A percentile compares a stretch with the other conserved stretches of the same genome.
Evolutionary conservation across 2,797 vertebrate genomes (phyloP).

Genomic region (Sebastes itinus): DNA sequence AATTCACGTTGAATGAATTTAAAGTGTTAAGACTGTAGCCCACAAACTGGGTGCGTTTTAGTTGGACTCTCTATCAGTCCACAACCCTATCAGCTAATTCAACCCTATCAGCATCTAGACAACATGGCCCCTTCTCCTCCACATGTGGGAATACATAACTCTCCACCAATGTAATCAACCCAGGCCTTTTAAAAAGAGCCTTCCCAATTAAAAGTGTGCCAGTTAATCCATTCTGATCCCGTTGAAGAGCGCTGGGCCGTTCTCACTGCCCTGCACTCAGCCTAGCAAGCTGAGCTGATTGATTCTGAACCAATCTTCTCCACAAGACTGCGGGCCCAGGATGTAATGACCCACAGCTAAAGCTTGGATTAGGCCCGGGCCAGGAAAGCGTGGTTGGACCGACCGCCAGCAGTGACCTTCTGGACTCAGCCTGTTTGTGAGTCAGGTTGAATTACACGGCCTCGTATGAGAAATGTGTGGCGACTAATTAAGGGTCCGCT

Average conservation of each 20-base stretch:
- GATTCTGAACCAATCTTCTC: conserved; percentile 84
- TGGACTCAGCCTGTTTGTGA: conserved; percentile 41
- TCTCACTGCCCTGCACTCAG: conserved; percentile 78
- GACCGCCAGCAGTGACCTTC: conserved; percentile 56
- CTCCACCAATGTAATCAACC: conserved; percentile 60
- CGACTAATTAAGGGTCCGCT: conserved; percentile 26
- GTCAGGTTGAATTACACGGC: conserved; percentile 35
- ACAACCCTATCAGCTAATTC: conserved; percentile 25
- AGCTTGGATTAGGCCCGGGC: conserved; percentile 67
- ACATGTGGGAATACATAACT: conserved; percentile 58
- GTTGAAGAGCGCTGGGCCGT: conserved; percentile 82
- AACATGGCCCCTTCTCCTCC: conserved; percentile 23
- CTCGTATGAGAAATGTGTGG: conserved; percentile 17
- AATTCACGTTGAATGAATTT: neutral
- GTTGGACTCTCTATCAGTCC: conserved; percentile 1
- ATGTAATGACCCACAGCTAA: conserved; percentile 74
- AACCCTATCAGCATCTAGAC: conserved; percentile 28
- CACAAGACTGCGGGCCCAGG: conserved; percentile 68
- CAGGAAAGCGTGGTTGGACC: conserved; percentile 39
- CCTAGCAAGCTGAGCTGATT: conserved; percentile 81
- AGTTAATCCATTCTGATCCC: conserved; percentile 89
- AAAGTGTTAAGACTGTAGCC: neutral
- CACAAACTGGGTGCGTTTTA: neutral
- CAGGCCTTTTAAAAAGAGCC: conserved; percentile 55
- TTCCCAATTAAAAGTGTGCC: conserved; percentile 85